Evolutionary conservation across 1,140 invertebrate genomes (phyloP).

Genomic region (Cydia splendana): DNA sequence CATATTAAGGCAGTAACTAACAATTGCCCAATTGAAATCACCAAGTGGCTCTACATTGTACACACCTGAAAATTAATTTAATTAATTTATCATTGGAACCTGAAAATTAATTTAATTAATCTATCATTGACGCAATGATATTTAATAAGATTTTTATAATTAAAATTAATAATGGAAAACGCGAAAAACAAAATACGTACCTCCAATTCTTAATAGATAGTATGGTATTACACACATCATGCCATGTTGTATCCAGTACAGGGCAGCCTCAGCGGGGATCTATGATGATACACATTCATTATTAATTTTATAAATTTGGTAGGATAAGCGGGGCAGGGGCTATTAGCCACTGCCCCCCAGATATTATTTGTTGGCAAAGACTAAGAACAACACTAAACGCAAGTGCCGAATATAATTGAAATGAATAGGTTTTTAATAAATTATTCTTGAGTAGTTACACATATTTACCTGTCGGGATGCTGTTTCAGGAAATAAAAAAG

Average conservation of each 20-base stretch:
- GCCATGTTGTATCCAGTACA: constrained; percentile 96
- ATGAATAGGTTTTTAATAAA: neutral
- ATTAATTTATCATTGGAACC: constrained; percentile 19
- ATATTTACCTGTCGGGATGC: constrained; percentile 92
- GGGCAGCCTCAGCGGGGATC: constrained; percentile 93
- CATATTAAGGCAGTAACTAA: constrained; percentile 90
- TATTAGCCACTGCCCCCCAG: no score
- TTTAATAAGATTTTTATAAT: no score
- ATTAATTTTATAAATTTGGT: neutral
- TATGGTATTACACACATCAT: constrained; percentile 96
- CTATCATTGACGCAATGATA: no score
- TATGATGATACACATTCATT: constrained; percentile 72
- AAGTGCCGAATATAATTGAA: no score
- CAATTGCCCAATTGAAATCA: constrained; percentile 92
- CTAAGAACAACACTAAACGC: no score
- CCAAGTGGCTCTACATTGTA: constrained; percentile 90
- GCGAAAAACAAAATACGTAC: constrained; percentile 77
- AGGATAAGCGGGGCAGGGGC: no score
- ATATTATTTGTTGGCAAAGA: no score
- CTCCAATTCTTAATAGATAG: constrained; percentile 92
- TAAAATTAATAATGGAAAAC: no score
- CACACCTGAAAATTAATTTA: constrained; percentile 82
- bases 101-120: neutral
- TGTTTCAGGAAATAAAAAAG: constrained; percentile 94
- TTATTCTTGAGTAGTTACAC: constrained; percentile 32